Evolutionary conservation across 2,797 vertebrate species (phyloP), one percentile per base, ranked within the genome.

Genomic region (Darevskia nairensis): DNA sequence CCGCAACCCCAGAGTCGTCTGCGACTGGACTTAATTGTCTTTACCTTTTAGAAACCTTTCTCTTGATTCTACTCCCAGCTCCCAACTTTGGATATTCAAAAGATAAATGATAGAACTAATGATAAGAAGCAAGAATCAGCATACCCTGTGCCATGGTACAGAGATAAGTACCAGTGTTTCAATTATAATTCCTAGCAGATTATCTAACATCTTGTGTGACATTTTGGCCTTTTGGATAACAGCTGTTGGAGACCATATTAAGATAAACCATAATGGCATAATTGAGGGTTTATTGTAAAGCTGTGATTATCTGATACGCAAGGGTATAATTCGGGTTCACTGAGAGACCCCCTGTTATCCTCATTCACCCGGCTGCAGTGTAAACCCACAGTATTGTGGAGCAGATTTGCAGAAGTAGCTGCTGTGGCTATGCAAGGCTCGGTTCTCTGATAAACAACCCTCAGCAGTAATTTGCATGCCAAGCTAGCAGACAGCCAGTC

Each of bases 181-280:
- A 83, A 39, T 59, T 79, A 64, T 41, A 78, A 74, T n/a, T 90
- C 77, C 55, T 74, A 64, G 79, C 75, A 25, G 50, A 72, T 71
- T 69, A 90, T 32, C 32, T 87, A 84, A 69, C 32, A 77, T 89
- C 71, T 82, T 50, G 61, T n/a, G 35, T 11, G 80, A 69, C 27
- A 44, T 59, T 68, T 82, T 78, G 84, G 61, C 80, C 44, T 81
- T 84, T 85, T 46, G 35, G 50, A 25, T 46, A 88, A 85, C 86
- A 88, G 77, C 80, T 71, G 88, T 21, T 78, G 46, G 35, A 32
- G 44, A 66, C 66, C 41, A 39, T 71, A 82, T 81, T 35, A 59
- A 19, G 64, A 82, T 41, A 82, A 86, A 79, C 69, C 46, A 9
- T 55, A 74, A 72, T 72, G 41, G 82, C 61, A 79, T 64, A 66